Evolutionary conservation across 2,797 vertebrate genomes (phyloP).

Genomic region (Paramormyrops hopkinsi): DNA sequence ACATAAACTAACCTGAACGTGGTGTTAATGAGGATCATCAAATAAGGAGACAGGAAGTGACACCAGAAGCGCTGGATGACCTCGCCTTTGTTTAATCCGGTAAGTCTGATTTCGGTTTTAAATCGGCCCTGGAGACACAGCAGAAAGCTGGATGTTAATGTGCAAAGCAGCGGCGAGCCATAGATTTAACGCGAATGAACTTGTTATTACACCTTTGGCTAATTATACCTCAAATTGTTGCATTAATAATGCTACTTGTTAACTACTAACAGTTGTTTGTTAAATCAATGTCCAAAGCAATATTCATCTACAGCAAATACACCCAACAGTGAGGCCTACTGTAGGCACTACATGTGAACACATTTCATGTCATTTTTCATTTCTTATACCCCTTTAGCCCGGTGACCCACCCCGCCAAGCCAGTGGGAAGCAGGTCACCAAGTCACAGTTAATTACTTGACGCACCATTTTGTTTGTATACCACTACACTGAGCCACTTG

Average conservation of each 20-base stretch:
- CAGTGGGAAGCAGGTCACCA: not conserved
- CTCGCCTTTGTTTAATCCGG: not conserved
- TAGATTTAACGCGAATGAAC: not conserved
- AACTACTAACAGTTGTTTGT: not conserved
- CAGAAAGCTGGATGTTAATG: not conserved
- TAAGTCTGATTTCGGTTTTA: not conserved
- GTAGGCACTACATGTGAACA: not conserved
- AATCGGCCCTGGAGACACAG: not conserved
- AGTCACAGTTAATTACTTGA: not conserved
- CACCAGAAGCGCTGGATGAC: not conserved
- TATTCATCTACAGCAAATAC: not conserved
- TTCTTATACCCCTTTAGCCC: not conserved
- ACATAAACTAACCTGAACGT: not conserved
- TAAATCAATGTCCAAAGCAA: conserved; percentile 40
- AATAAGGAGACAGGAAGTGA: not conserved
- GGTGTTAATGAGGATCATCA: not conserved
- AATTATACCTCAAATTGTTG: not conserved
- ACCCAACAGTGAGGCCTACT: not conserved
- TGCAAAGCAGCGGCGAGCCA: not conserved
- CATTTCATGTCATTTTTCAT: not conserved
- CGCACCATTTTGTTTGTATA: not conserved
- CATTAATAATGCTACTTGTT: not conserved
- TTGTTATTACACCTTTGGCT: not conserved
- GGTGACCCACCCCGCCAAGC: not conserved
- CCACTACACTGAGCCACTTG: not conserved